These are phyloP conservation scores for Camptogramma bilineatum DNA, from an alignment of 2,888 invertebrate species.

Conservation along the genomic window DNA sequence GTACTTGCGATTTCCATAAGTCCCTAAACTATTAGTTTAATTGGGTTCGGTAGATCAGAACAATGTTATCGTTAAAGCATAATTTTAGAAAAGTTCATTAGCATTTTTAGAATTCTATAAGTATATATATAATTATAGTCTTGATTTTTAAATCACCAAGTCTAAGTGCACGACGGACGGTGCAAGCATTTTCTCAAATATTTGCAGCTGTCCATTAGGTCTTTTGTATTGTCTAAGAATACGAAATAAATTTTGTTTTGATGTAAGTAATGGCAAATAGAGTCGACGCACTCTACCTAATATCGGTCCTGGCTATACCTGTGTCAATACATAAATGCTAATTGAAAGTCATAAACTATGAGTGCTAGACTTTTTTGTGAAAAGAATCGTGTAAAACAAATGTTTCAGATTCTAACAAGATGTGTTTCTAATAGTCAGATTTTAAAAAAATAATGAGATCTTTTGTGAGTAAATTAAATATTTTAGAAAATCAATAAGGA, in stretches of 20 bases:
- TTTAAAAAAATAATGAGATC: too few species aligned
- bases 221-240: neutral
- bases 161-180: too few species aligned
- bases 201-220: conserved; percentile 11
- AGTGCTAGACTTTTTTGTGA: neutral
- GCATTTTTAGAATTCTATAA: too few species aligned
- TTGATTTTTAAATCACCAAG: too few species aligned
- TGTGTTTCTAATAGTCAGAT: too few species aligned
- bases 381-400: neutral
- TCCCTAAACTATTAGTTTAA: too few species aligned
- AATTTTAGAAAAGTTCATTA: too few species aligned
- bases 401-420: neutral
- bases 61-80: too few species aligned
- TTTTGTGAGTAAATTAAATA: too few species aligned
- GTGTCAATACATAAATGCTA: conserved; percentile 1
- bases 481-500: neutral
- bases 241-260: conserved; percentile 35
- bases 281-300: conserved; percentile 23
- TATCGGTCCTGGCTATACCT: neutral
- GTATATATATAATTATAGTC: too few species aligned
- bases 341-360: conserved; percentile 5
- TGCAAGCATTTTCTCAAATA: conserved; percentile 12
- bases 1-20: too few species aligned
- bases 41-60: too few species aligned
- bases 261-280: conserved; percentile 32